Evolutionary conservation across 2,113 vertebrate species (phyloP), one percentile per base, ranked within the genome.

Genomic region (Peromyscus californicus): DNA sequence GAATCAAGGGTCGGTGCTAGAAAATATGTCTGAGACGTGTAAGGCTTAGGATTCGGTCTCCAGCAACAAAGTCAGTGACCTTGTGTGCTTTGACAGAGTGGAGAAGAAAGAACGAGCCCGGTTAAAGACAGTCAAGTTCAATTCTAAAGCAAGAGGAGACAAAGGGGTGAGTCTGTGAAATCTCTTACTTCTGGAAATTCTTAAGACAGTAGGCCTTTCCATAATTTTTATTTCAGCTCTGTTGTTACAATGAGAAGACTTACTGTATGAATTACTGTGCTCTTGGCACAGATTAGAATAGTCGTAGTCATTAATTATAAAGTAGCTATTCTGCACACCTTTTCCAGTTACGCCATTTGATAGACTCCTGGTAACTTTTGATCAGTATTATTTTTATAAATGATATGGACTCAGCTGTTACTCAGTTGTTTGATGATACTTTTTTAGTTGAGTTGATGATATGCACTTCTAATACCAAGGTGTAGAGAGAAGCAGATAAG

Each of bases 91-190:
- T 97, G 75, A 61, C 98, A 99, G 99, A 96, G 99, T 99, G 93
- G 99, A 99, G 98, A 99, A 99, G 98, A 99, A 99, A 97, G 99
- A 99, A 98, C 95, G 99, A 96, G 99, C 99, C 2, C 98, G 99
- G 19, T 99, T 99, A 98, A 99, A 99, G 99, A 99, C 99, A 0
- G 99, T 99, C 97, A 99, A 99, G 98, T 99, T 99, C 97, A 99
- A 99, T 98, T 99, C 99, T 85, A 99, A 99, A 98, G 98, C 99
- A 80, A 99, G 99, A 98, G 99, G 99, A 97, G 99, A 99, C 93
- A 99, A 99, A 99, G 99, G 99, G 99, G 99, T 99, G 98, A 99
- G 99, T 99, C 97, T 97, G 79, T 97, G 11, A 97, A 98, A 96
- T 93, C 51, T 97, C 85, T 97, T 98, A 89, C 45, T 96, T 97